These are phyloP conservation scores for Aptenodytes patagonicus DNA, from an alignment of 2,113 vertebrate species.

Conservation along the genomic window DNA sequence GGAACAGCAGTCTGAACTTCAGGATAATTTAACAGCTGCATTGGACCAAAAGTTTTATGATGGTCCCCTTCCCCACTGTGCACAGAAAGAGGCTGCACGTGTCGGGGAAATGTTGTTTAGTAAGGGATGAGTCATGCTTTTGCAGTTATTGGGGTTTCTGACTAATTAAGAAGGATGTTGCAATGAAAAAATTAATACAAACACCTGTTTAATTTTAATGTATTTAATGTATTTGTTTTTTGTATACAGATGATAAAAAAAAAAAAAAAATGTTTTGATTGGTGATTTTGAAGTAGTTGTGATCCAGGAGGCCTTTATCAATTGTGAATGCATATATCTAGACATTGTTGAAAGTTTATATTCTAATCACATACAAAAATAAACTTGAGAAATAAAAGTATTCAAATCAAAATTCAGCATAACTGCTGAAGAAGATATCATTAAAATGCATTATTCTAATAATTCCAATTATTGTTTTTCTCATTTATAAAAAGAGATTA, in stretches of 20 bases:
- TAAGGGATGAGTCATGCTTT: not conserved
- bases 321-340: not conserved
- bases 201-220: not conserved
- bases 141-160: not conserved
- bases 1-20: not conserved
- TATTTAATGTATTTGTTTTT: not conserved
- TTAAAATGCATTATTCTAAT: not conserved
- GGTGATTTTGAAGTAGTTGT: not conserved
- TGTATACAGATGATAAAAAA: not conserved
- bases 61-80: accelerated
- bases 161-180: not conserved
- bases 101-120: not conserved
- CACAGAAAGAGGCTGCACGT: not conserved
- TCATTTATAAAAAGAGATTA: not conserved
- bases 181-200: not conserved
- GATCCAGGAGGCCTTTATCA: not conserved
- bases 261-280: not conserved
- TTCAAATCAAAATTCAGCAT: not conserved
- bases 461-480: not conserved
- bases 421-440: not conserved
- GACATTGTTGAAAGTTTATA: not conserved
- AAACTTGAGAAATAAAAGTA: not conserved
- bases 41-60: not conserved
- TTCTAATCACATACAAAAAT: not conserved
- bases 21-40: not conserved